phyloP scores from a whole-genome alignment of 2,888 invertebrate species.

The Prosopocoilus inquinatus region DNA sequence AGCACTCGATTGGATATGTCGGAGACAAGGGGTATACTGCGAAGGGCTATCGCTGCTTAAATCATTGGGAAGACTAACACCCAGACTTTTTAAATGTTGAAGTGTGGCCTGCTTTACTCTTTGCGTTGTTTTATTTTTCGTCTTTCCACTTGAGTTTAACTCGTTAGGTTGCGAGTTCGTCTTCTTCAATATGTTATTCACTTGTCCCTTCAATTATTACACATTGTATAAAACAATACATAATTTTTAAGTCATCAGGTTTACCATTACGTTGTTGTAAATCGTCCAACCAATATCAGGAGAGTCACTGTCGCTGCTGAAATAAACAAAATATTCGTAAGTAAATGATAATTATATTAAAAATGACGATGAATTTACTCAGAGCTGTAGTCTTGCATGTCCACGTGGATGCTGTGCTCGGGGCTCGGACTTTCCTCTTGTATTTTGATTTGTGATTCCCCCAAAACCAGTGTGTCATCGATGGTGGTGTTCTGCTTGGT shows the following conservation, averaged over 20 bases:
- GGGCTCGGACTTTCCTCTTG: constrained; percentile 50
- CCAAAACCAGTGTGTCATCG: constrained; percentile 40
- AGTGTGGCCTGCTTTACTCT: constrained; percentile 46
- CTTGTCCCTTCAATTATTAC: constrained; percentile 47
- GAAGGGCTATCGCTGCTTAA: constrained; percentile 22
- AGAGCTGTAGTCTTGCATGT: constrained; percentile 53
- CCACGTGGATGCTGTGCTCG: constrained; percentile 54
- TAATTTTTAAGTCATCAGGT: constrained; percentile 14
- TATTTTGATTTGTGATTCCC: constrained; percentile 41
- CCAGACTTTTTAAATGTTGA: constrained; percentile 44
- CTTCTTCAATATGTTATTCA: constrained; percentile 55
- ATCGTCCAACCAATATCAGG: constrained; percentile 63
- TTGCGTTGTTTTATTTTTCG: constrained; percentile 36
- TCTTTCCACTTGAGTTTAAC: constrained; percentile 1
- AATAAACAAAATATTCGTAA: constrained; percentile 20
- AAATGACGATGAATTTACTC: constrained; percentile 41
- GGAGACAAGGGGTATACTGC: no score
- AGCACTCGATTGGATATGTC: no score
- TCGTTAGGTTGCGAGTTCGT: constrained; percentile 28
- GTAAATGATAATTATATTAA: constrained; percentile 8
- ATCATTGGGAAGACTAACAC: constrained; percentile 38
- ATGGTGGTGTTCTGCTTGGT: constrained; percentile 24
- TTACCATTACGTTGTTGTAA: constrained; percentile 70
- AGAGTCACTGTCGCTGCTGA: constrained; percentile 54
- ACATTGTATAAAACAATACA: not conserved